Percentiles rank a stretch among this genome's conserved stretches.
Evolutionary conservation across 1,140 invertebrate species (phyloP).

Genomic region (Drosophila tristis): DNA sequence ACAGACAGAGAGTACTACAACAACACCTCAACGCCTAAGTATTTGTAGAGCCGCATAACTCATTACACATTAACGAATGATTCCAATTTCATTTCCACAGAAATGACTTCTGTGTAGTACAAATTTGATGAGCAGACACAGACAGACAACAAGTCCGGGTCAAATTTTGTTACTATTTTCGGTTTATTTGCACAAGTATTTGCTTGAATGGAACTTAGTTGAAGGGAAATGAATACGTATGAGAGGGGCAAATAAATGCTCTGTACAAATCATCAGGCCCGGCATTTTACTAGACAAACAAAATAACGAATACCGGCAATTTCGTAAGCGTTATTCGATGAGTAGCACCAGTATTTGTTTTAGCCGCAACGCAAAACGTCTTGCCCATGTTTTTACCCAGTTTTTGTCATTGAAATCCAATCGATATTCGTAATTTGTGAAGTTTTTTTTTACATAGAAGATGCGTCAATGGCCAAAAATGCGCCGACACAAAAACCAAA

Average conservation of each 20-base stretch:
- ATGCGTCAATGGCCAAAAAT: slow-evolving; percentile 62
- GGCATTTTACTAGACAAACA: slow-evolving; percentile 52
- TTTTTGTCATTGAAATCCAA: slow-evolving; percentile 45
- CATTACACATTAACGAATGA: background rate
- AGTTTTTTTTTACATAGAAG: slow-evolving; percentile 28
- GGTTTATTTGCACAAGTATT: slow-evolving; percentile 25
- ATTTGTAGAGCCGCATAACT: background rate
- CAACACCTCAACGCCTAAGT: background rate
- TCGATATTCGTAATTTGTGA: slow-evolving; percentile 54
- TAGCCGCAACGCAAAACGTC: slow-evolving; percentile 39
- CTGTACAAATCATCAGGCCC: slow-evolving; percentile 6
- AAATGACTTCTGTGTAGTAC: background rate
- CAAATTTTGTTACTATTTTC: slow-evolving; percentile 41
- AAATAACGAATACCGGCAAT: slow-evolving; percentile 50
- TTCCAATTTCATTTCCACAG: background rate
- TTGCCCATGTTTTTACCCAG: slow-evolving; percentile 51
- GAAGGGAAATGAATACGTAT: background rate
- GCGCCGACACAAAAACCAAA: slow-evolving; percentile 25
- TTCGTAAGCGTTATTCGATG: slow-evolving; percentile 20
- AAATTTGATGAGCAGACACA: slow-evolving; percentile 13
- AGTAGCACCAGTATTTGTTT: slow-evolving; percentile 21
- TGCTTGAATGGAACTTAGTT: slow-evolving; percentile 21
- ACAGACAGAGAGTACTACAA: too few relatives aligned
- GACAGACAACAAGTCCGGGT: slow-evolving; percentile 50
- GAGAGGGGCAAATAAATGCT: background rate